Evolutionary conservation across 2,888 invertebrate genomes (phyloP), one percentile per base, ranked within the genome.

Genomic region (Mimumesa dahlbomi): DNA sequence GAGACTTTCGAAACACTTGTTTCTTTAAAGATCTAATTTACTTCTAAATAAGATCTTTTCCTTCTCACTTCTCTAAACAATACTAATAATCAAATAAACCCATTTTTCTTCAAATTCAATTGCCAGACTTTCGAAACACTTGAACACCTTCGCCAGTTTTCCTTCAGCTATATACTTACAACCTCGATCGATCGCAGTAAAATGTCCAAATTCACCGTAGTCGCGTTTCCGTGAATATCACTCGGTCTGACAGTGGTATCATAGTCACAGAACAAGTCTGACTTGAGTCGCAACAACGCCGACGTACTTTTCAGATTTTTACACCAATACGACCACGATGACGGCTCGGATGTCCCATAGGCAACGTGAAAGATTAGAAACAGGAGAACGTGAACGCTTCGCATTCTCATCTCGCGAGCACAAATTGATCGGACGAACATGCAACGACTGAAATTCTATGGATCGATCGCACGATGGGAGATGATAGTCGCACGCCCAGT

Each of bases 251-350:
- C 56, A 0, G 34, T 16, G 2, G 36, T 0, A 42, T 82, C 91
- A 80, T 93, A 93, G 21, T 90, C 90, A 79, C 92, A 92, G n/a
- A 92, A 88, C 16, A 94, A 80, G 71, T 92, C 90, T 0, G 89
- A 85, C 66, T 91, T 91, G 2, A 93, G 87, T 61, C 85, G 71
- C 29, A 82, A 31, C 1, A 71, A 25, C 1, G 75, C 5, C 1
- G 86, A 79, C 38, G 77, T 81, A 6, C 36, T 71, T 0, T 36
- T 29, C 6, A 83, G 70, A 2, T 75, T 59, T 31, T 85, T 86
- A 61, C 87, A 87, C 2, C 34, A 7, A n/a, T n/a, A n/a, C 0
- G 18, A 21, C 7, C 22, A 1, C 42, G 3, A 29, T 18, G 18
- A 22, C 19, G n/a, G 13, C 16, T 13, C 49, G 36, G 16, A 14